Evolutionary conservation across 35 echinoderm and acorn worm genomes (phyloP).

Genomic region (Anneissia japonica): DNA sequence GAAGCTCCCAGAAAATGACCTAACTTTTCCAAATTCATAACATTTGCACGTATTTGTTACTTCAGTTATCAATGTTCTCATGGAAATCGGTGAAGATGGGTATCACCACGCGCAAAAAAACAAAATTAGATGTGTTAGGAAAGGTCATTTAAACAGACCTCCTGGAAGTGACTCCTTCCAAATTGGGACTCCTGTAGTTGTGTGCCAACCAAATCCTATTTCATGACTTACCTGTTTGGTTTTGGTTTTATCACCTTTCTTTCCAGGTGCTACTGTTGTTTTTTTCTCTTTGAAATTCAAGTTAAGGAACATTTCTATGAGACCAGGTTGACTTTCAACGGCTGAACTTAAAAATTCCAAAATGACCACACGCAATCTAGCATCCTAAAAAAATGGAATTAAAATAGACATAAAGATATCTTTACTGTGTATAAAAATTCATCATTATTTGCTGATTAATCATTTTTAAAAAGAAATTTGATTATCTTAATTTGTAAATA

Average conservation of each 20-base stretch:
- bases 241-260: conserved; percentile 9
- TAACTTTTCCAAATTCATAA: too few relatives aligned
- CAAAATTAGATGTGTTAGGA: too few relatives aligned
- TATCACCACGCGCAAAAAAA: too few relatives aligned
- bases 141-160: too few relatives aligned
- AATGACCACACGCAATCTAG: conserved; percentile 72
- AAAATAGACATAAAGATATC: neutral
- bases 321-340: conserved; percentile 80
- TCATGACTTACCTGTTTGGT: conserved; percentile 16
- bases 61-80: too few relatives aligned
- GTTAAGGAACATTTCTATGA: conserved; percentile 85
- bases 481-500: neutral
- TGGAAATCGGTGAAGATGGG: too few relatives aligned
- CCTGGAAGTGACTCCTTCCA: too few relatives aligned
- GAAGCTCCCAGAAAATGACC: too few relatives aligned
- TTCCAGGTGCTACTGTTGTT: neutral
- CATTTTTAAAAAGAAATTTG: neutral
- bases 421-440: neutral
- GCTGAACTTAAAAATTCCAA: conserved; percentile 64
- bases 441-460: neutral
- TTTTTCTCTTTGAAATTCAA: conserved; percentile 44
- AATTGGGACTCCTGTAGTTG: too few relatives aligned
- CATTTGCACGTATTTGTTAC: too few relatives aligned
- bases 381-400: conserved; percentile 34
- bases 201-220: too few relatives aligned